Conservation (phyloP, 1,140 invertebrate species). For the Drosophila lini region DNA sequence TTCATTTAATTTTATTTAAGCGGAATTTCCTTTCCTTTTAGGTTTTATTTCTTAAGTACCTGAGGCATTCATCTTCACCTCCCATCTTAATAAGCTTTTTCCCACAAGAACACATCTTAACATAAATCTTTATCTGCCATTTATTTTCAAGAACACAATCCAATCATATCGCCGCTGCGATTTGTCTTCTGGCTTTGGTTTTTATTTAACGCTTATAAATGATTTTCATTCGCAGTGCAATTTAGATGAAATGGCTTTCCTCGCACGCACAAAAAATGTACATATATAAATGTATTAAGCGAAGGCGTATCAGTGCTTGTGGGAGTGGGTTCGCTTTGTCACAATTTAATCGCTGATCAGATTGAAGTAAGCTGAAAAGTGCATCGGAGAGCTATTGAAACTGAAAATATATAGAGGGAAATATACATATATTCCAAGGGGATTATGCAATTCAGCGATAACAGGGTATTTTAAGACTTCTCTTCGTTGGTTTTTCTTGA, state of each 20-base stretch:
- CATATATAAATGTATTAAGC: slow-evolving; percentile 24
- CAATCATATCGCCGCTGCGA: slow-evolving; percentile 31
- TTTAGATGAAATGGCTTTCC: slow-evolving; percentile 63
- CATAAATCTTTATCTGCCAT: slow-evolving; percentile 15
- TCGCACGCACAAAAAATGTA: slow-evolving; percentile 13
- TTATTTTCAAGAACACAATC: slow-evolving; percentile 12
- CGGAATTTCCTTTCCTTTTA: too few relatives aligned
- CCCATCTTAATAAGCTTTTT: slow-evolving; percentile 3
- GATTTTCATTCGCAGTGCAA: slow-evolving; percentile 60
- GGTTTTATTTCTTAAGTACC: neutral
- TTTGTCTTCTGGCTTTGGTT: slow-evolving; percentile 43
- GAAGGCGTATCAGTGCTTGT: slow-evolving; percentile 7
- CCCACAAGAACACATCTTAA: neutral
- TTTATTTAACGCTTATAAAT: slow-evolving; percentile 57
- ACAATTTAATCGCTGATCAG: slow-evolving; percentile 55
- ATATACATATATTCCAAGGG: slow-evolving; percentile 3
- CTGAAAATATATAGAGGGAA: slow-evolving; percentile 3
- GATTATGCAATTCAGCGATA: slow-evolving; percentile 30
- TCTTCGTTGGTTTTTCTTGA: neutral
- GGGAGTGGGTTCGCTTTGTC: slow-evolving; percentile 18
- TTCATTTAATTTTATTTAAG: neutral
- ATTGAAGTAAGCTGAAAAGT: slow-evolving; percentile 34
- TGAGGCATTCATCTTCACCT: neutral
- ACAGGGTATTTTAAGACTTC: slow-evolving; percentile 26
- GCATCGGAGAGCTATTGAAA: slow-evolving; percentile 8